Evolutionary conservation across 2,113 vertebrate species (phyloP).

Genomic region (Scomber scombrus): DNA sequence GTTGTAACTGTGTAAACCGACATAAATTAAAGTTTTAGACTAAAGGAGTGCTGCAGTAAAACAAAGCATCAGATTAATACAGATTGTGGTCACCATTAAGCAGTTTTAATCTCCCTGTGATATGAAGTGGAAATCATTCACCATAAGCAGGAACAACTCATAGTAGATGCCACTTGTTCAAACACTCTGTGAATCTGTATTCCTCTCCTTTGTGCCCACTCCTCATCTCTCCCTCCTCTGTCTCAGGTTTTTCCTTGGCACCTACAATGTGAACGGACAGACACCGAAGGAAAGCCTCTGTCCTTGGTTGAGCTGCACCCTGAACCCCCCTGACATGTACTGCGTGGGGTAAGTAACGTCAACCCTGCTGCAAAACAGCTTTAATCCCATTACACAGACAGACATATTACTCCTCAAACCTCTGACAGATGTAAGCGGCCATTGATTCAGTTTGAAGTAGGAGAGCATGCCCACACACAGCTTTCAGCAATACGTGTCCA

Average conservation of each 20-base stretch:
- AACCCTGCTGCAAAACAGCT: neutral
- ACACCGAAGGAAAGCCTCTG: conserved; percentile 90
- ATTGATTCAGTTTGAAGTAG: conserved; percentile 35
- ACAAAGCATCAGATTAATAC: neutral
- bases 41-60: neutral
- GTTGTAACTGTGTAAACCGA: neutral
- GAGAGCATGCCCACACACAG: conserved; percentile 28
- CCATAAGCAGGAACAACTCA: neutral
- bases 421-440: conserved; percentile 39
- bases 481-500: conserved; percentile 6
- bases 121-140: neutral
- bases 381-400: conserved; percentile 51
- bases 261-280: conserved; percentile 97
- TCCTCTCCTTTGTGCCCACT: conserved; percentile 1
- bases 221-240: conserved; percentile 2
- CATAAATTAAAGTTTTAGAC: neutral
- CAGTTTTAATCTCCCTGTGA: neutral
- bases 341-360: conserved; percentile 90
- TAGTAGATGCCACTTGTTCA: neutral
- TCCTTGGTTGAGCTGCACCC: conserved; percentile 89
- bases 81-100: neutral
- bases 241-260: conserved; percentile 94
- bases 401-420: conserved; percentile 17
- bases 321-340: conserved; percentile 93
- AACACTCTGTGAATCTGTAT: neutral